Evolutionary conservation across 2,888 invertebrate species (phyloP).

Genomic region (Leptinotarsa juncta): DNA sequence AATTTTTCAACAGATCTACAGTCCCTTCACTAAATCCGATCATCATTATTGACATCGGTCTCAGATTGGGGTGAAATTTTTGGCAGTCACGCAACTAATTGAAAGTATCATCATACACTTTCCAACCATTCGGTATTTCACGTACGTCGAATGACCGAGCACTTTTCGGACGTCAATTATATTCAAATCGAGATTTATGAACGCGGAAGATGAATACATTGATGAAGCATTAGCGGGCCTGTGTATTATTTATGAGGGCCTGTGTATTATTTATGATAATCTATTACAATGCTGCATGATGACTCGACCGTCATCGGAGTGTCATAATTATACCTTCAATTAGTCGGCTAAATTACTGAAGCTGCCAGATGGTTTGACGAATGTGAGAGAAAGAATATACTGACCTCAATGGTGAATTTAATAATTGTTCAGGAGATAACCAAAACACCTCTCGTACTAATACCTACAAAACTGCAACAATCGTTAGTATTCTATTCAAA

Average conservation of each 20-base stretch:
- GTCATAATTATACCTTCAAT: constrained; percentile 7
- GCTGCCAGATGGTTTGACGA: not conserved
- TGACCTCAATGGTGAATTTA: no score
- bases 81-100: constrained; percentile 25
- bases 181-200: constrained; percentile 48
- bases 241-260: not conserved
- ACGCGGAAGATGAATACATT: constrained; percentile 29
- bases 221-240: not conserved
- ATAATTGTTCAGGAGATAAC: no score
- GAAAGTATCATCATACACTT: constrained; percentile 15
- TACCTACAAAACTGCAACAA: no score
- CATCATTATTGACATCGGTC: not conserved
- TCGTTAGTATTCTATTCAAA: no score
- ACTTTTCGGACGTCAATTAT: constrained; percentile 42
- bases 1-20: no score
- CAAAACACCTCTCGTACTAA: no score
- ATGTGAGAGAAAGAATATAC: not conserved
- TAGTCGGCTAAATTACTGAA: not conserved
- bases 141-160: constrained; percentile 34
- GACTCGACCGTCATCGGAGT: not conserved
- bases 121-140: constrained; percentile 23
- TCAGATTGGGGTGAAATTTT: constrained; percentile 15
- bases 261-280: not conserved
- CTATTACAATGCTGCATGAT: not conserved
- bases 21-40: no score